phyloP scores from a whole-genome alignment of 2,113 vertebrate genomes.

The Athene noctua region DNA sequence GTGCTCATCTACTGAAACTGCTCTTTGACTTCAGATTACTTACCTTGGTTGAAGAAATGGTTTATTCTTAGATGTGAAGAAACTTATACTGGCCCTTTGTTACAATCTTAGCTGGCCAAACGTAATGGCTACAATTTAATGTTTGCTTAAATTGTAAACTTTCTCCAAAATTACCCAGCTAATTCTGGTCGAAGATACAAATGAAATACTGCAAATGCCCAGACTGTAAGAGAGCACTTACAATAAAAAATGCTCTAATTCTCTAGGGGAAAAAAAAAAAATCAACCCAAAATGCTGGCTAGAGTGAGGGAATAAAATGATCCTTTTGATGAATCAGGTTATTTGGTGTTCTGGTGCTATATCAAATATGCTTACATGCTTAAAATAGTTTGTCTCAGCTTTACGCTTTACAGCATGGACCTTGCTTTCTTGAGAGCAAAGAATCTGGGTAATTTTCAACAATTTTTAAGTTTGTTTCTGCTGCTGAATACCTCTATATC shows the following conservation, averaged over 20 bases:
- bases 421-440: not conserved
- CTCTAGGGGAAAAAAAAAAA: not conserved
- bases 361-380: not conserved
- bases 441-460: not conserved
- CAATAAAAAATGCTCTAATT: not conserved
- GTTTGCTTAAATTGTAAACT: not conserved
- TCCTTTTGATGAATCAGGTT: not conserved
- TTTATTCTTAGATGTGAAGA: not conserved
- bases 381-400: not conserved
- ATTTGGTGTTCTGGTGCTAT: not conserved
- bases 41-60: not conserved
- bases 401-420: not conserved
- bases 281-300: not conserved
- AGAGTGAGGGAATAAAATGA: not conserved
- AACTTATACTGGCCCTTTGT: not conserved
- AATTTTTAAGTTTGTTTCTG: not conserved
- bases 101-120: not conserved
- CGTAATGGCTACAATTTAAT: not conserved
- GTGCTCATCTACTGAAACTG: not conserved
- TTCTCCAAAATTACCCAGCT: not conserved
- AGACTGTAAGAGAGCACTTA: not conserved
- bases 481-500: not conserved
- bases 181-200: not conserved
- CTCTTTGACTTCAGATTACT: not conserved
- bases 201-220: not conserved